Evolutionary conservation across 2,888 invertebrate species (phyloP), one percentile per base, ranked within the genome.

Genomic region (Agonopterix alstromeriana): DNA sequence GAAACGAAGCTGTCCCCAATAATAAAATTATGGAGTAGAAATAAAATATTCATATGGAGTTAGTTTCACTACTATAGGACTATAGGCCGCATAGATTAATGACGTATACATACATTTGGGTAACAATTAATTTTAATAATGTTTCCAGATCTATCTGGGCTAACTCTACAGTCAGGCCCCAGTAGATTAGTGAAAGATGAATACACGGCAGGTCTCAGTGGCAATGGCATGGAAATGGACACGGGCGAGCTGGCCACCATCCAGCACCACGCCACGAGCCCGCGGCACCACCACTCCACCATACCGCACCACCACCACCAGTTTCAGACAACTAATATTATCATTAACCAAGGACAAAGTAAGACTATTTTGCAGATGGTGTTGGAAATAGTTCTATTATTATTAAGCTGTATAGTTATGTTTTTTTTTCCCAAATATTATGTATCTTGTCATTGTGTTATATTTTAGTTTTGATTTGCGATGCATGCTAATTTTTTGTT

Each of bases 161-260:
- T 98, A 48, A 97, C 97, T 8, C 90, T 98, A 47, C 97, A 96
- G 74, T 93, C 95, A 3, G 94, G 93, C 8, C 93, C 95, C 5
- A 94, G 95, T 69, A 91, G 97, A 60, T 89, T 96, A 60, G 95
- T 97, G 36, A 97, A 97, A 83, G 97, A 97, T 89, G 98, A 98
- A 76, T 97, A 97, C 79, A 93, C 94, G 45, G 95, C 95, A 14
- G 95, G 94, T 2, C 90, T 93, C 43, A 90, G 90, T 61, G 91
- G 93, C 0, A 84, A 85, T 12, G 85, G 89, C 8, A 85, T 92
- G 92, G 77, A 91, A 58, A 86, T 91, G 90, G 87, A 84, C 48
- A 82, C 83, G 8, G 87, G 82, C 2, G 86, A 90, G 64, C 68
- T 84, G 78, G 79, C 86, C 57, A 80, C 86, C 62, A 88, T 89